Base-by-base conservation (phyloP, 2,113 vertebrate genomes). In the Emydura subglobosa region DNA sequence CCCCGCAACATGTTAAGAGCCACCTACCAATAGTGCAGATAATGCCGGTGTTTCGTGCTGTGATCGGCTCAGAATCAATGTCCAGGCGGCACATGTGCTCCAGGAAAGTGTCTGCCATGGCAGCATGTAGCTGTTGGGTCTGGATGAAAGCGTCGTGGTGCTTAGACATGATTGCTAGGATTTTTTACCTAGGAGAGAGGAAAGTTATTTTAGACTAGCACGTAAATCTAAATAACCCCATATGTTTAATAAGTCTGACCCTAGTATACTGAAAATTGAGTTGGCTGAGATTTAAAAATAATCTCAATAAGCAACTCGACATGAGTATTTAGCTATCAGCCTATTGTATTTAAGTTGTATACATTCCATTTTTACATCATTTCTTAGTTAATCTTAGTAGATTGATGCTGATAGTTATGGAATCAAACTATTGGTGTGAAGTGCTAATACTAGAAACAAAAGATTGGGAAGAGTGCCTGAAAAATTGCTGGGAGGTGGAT, bases 71-170 rank as follows among this genome's bases (percentile, higher is more conserved):
- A 0, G 99, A 99, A 97, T 99, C 99, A 0, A 99, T 99, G 98
- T 99, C 99, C 98, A 99, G 97, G 92, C 99, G 99, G 89, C 99
- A 99, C 99, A 99, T 98, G 97, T 99, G 99, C 97, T 99, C 99
- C 93, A 99, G 96, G 92, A 99, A 98, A 2, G 99, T 99, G 97
- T 99, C 99, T 0, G 99, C 99, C 99, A 99, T 99, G 80, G 99
- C 99, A 89, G 99, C 99, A 0, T 98, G 98, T 80, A 99, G 96
- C 98, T 99, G 99, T 98, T 99, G 99, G 17, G 98, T 98, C 97
- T 99, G 99, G 89, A 99, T 99, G 97, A 99, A 98, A 96, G 99
- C 98, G 89, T 99, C 98, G 0, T 98, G 99, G 84, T 98, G 97
- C 96, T 99, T 98, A 0, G 98, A 97, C 98, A 99, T 99, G 85